Evolutionary conservation across 2,888 invertebrate species (phyloP), one percentile per base, ranked within the genome.

Genomic region (Andrena praecox): DNA sequence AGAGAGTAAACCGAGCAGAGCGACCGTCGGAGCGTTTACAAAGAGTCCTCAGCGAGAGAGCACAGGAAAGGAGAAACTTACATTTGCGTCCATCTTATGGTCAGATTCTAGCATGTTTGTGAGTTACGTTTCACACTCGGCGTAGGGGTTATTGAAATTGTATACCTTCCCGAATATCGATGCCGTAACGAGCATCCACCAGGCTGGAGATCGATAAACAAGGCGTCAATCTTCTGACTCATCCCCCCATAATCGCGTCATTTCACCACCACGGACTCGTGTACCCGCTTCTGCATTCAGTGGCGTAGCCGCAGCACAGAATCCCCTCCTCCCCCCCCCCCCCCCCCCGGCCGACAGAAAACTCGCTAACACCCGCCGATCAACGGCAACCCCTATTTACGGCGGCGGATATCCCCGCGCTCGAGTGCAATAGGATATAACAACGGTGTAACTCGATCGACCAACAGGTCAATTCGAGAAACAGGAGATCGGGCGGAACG

Each of bases 191-290:
- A 80, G 70, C 68, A 75, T 81, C 67, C 62, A 81, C 63, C 73
- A 27, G 52, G 78, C 72, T 77, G 68, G 67, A 82, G 86, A 88
- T 88, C 88, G 87, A 88, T 88, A 88, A 87, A 89, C 89, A 89
- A 88, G 89, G 86, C 89, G 89, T 88, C 88, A 80, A 88, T 88
- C 87, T 89, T 88, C 87, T 82, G 88, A 88, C 83, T 88, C 89
- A 87, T 86, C 85, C 87, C 87, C 75, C 84, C 60, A 77, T 89
- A 84, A 89, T 84, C 89, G 81, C 82, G 80, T 66, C 87, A 71
- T 77, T 85, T 84, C 80, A 69, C 80, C 80, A 80, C 85, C 71
- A 35, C 71, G 69, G 64, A 3, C 24, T 27, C 69, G 68, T 76
- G 54, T 56, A 80, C 80, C 75, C 72, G 66, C 50, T 82, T 71